Evolutionary conservation across 2,797 vertebrate species (phyloP).

Genomic region (Malurus splendens): DNA sequence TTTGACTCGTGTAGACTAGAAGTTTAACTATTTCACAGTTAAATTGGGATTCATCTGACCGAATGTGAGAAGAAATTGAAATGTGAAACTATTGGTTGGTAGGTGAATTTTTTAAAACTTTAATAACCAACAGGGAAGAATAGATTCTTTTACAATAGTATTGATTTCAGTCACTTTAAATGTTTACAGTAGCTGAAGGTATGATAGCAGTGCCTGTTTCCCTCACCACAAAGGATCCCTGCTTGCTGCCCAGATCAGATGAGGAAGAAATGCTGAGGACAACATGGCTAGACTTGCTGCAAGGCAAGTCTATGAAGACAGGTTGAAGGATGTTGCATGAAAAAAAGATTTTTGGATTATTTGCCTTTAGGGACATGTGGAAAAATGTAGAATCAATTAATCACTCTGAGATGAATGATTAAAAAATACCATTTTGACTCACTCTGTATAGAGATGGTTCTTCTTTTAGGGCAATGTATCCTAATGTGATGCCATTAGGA

Average conservation of each 20-base stretch:
- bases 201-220: neutral
- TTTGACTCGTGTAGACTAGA: neutral
- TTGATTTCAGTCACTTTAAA: neutral
- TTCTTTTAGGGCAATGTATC: neutral
- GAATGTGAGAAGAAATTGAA: neutral
- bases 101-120: neutral
- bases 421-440: neutral
- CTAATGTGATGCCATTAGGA: neutral
- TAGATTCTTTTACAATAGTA: neutral
- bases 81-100: neutral
- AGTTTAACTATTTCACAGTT: neutral
- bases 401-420: neutral
- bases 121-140: neutral
- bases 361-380: neutral
- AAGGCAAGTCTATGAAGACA: neutral
- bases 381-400: neutral
- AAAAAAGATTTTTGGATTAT: neutral
- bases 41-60: neutral
- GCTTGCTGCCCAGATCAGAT: neutral
- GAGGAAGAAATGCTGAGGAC: neutral
- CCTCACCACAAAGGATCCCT: neutral
- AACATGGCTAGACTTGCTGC: rapidly evolving
- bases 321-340: neutral
- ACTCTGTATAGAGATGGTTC: neutral
- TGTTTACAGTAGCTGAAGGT: neutral